Evolutionary conservation across 2,113 vertebrate species (phyloP).

Genomic region (Gopherus flavomarginatus): DNA sequence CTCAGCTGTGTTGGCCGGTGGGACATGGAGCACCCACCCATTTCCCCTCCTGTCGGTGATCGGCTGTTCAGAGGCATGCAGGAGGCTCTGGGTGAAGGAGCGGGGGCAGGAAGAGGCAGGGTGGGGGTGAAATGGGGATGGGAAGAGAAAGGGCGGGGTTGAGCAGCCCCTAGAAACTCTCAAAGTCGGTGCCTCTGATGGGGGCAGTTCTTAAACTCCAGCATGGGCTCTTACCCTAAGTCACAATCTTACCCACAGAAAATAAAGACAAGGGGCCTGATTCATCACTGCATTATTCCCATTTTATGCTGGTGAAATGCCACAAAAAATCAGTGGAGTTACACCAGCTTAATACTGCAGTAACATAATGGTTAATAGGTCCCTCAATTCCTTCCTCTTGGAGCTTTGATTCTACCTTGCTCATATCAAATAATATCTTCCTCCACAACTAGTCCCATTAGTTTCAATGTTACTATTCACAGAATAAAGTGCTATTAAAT

Average conservation of each 20-base stretch:
- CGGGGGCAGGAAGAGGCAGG: too few species aligned
- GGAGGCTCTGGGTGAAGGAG: too few species aligned
- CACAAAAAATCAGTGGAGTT: background rate
- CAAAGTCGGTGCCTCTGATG: too few species aligned
- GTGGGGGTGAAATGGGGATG: too few species aligned
- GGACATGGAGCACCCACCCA: background rate
- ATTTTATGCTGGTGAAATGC: background rate
- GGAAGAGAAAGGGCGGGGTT: too few species aligned
- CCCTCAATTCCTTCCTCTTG: background rate
- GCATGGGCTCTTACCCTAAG: background rate
- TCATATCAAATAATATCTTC: background rate
- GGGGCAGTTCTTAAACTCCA: background rate
- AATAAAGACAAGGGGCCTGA: background rate
- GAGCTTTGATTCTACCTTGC: background rate
- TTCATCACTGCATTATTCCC: background rate
- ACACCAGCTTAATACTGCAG: background rate
- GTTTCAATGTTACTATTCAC: background rate
- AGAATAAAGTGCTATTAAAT: background rate
- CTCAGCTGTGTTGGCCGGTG: background rate
- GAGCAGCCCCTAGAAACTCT: too few species aligned
- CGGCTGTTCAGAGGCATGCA: too few species aligned
- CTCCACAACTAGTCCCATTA: background rate
- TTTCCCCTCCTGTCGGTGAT: too few species aligned
- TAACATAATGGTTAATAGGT: background rate
- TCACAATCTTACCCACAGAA: background rate